Evolutionary conservation across 1,140 invertebrate genomes (phyloP).

Genomic region (Penaeus japonicus): DNA sequence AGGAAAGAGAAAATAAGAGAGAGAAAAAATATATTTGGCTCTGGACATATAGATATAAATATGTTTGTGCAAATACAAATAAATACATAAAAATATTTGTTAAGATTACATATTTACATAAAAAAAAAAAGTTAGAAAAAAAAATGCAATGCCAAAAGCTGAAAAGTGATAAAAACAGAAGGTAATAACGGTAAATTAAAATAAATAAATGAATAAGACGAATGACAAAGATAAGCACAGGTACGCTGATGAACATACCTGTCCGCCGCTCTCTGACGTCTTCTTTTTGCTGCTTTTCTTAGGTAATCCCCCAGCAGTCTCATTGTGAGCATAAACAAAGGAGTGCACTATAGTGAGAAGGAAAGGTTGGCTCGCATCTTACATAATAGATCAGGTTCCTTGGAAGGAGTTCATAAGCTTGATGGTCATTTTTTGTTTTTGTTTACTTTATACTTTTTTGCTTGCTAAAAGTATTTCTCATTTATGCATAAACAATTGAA

Average conservation of each 20-base stretch:
- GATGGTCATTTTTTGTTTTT: not conserved
- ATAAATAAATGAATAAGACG: not conserved
- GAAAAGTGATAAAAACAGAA: not conserved
- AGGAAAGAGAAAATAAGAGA: not conserved
- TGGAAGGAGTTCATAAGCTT: not conserved
- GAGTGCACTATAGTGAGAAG: slow-evolving; percentile 48
- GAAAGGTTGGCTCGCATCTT: slow-evolving; percentile 43
- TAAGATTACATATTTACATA: too few species aligned
- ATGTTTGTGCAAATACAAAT: too few species aligned
- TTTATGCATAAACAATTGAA: too few species aligned
- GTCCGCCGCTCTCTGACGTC: slow-evolving; percentile 31
- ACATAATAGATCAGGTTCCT: slow-evolving; percentile 39
- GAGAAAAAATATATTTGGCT: too few species aligned
- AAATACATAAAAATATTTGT: too few species aligned
- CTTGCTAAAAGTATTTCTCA: too few species aligned
- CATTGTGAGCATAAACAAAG: slow-evolving; percentile 52
- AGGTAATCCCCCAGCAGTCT: slow-evolving; percentile 47
- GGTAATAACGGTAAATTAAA: not conserved
- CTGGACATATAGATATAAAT: too few species aligned
- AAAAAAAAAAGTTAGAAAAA: not conserved
- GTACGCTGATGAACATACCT: slow-evolving; percentile 27
- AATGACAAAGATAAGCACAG: not conserved
- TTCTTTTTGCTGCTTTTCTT: slow-evolving; percentile 51
- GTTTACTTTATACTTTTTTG: not conserved
- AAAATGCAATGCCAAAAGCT: not conserved